Evolutionary conservation across 1,140 invertebrate genomes (phyloP).

Genomic region (Temnothorax curvispinosus): DNA sequence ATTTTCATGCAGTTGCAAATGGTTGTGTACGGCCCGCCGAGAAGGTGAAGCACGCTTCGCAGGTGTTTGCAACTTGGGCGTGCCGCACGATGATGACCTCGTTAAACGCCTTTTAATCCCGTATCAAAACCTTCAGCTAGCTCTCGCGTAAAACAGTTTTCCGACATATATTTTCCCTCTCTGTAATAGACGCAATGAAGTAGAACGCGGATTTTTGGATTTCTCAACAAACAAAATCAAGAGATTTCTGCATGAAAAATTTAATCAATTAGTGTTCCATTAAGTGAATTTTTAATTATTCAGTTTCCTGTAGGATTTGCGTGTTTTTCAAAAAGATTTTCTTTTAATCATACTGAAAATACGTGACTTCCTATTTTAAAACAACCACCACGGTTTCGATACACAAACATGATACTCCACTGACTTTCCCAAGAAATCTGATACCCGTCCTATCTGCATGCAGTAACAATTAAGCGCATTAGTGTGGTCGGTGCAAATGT

Average conservation of each 20-base stretch:
- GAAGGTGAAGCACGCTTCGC: slow-evolving; percentile 31
- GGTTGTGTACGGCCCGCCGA: slow-evolving; percentile 56
- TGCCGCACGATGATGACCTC: slow-evolving; percentile 44
- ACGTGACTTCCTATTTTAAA: not conserved
- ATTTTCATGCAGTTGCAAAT: slow-evolving; percentile 61
- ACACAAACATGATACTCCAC: not conserved
- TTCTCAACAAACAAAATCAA: not conserved
- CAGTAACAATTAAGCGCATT: slow-evolving; percentile 69
- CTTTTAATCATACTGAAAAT: not conserved
- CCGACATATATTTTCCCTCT: not conserved
- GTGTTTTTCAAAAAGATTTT: not conserved
- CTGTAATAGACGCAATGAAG: not conserved
- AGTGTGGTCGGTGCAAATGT: slow-evolving; percentile 1
- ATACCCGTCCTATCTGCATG: slow-evolving; percentile 8
- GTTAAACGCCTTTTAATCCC: slow-evolving; percentile 56
- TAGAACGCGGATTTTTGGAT: not conserved
- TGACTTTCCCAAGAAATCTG: slow-evolving; percentile 36
- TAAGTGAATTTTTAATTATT: not conserved
- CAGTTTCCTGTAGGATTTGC: not conserved
- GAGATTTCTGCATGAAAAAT: not conserved
- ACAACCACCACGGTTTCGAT: not conserved
- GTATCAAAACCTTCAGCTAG: not conserved
- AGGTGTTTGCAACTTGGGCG: slow-evolving; percentile 35
- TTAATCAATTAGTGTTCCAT: not conserved
- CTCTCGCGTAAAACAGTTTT: slow-evolving; percentile 6